Base-by-base conservation (phyloP, 37 sponge, comb jelly and placozoan species). In the Lycopodina hypogea region DNA sequence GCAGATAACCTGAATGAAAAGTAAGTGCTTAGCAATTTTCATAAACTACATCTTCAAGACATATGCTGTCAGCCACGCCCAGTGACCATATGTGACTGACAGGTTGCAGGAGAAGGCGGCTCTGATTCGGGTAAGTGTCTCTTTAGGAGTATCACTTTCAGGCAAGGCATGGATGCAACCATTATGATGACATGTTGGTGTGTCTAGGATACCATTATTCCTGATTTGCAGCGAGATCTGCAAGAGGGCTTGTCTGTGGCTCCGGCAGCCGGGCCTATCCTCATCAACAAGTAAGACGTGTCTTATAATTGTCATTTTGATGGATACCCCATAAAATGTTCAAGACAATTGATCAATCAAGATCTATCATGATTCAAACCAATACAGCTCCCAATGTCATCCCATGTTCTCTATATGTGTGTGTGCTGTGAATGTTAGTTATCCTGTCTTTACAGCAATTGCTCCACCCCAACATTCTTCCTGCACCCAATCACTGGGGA, bases 261-360 rank as follows among this genome's bases (percentile, higher is more conserved):
- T 30, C 64, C 65, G 8, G 39, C 40, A 3, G 8, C 29, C 3
- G 77, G 65, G 29, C 63, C 63, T 37, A 77, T 77, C 29, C 64
- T 77, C 4, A 42, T 77, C 64, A 62, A 62, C 64, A 62, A 48
- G 77, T 77, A 32, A 62, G 64, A 28, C 8, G 23, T 29, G 1
- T 34, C 28, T 17, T 51, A 7, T 42, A 42, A 22, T 71, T 4
- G 39, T 42, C 2, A 24, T 48, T 45, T 18, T 23, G 4, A 18
- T 45, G 26, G 39, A 17, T 74, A 36, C n/a, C n/a, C n/a, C n/a
- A n/a, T n/a, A n/a, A n/a, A n/a, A n/a, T 66, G 41, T 29, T n/a
- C n/a, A n/a, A n/a, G n/a, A n/a, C n/a, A n/a, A n/a, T n/a, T n/a
- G n/a, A n/a, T n/a, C n/a, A n/a, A n/a, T n/a, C n/a, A n/a, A n/a